A percentile compares a stretch with the other conserved stretches of the same genome.
phyloP scores from a whole-genome alignment of 2,113 vertebrate species.

The Eulacestoma nigropectus region DNA sequence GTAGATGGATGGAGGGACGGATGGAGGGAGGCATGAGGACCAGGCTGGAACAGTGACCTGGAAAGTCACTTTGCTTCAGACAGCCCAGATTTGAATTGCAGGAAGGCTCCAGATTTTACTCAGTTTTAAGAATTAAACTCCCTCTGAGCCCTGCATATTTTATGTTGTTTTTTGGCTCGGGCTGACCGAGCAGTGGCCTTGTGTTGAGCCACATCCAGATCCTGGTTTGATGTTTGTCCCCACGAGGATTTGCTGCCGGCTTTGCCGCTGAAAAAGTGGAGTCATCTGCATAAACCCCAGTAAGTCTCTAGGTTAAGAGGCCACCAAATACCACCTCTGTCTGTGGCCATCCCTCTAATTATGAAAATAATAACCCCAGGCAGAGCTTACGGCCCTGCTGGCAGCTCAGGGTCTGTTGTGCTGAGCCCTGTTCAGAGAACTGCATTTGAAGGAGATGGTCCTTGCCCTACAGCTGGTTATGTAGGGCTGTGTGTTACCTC shows the following conservation, averaged over 20 bases:
- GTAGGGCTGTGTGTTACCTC: not conserved
- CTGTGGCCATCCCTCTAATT: not conserved
- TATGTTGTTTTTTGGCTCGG: constrained; percentile 6
- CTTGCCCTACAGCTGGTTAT: not conserved
- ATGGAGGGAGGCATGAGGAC: not conserved
- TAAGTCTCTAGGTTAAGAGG: not conserved
- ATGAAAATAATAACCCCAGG: not conserved
- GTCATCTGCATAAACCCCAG: not conserved
- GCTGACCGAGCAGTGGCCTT: not conserved
- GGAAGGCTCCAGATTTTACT: not conserved
- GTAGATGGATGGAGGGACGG: not conserved
- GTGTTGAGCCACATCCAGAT: constrained; percentile 18
- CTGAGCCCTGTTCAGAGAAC: not conserved
- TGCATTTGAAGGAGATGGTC: not conserved
- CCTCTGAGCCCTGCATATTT: constrained; percentile 20
- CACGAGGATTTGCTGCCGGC: constrained; percentile 47
- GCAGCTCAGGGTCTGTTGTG: not conserved
- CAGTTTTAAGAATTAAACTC: not conserved
- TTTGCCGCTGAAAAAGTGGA: not conserved
- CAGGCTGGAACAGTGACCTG: not conserved
- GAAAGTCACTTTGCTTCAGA: not conserved
- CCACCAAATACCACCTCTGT: not conserved
- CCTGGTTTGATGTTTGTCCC: constrained; percentile 59
- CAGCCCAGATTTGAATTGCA: not conserved
- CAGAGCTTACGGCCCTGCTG: fast-evolving